Base-by-base conservation (phyloP, 2,888 invertebrate species). In the Stegana nigrithorax region DNA sequence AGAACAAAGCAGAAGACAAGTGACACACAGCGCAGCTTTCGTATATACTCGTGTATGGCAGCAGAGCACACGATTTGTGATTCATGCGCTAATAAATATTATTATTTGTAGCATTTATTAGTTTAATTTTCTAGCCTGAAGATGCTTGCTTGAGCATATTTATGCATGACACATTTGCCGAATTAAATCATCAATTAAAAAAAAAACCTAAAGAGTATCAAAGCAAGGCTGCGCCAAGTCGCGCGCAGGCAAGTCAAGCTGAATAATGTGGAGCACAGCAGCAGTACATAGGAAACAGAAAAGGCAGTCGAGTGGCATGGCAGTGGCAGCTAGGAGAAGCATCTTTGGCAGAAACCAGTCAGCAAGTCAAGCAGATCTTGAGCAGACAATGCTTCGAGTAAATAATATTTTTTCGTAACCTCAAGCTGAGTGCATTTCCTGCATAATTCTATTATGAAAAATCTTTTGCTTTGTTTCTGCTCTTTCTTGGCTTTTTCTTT, bases 391-490 rank as follows among this genome's bases (percentile, higher is more conserved):
- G 29, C 29, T 29, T 10, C 14, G 14, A 14, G 17, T 10, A 36
- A 6, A 36, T 14, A n/a, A 39, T 55, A 32, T 55, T n/a, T 29
- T 53, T 36, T 21, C n/a, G n/a, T 55, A 55, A 55, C 23, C 53
- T n/a, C 21, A 36, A 55, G 53, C 50, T n/a, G 50, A 53, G 62
- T 60, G 62, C 70, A 74, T 70, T 75, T 75, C 73, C 75, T 75
- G 72, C 72, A 63, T 73, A 70, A 64, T 67, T 64, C 61, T 63
- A 51, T 60, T 53, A 39, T 53, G 39, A 50, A 51, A 19, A 26
- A 55, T 36, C 8, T 47, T 42, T n/a, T 42, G 6, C 6, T n/a
- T 8, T n/a, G n/a, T 39, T 45, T 45, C 12, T 17, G 14, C 6
- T 32, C 6, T 32, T 12, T 45, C 19, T 45, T 45, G 19, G 19